phyloP scores from a whole-genome alignment of 2,797 vertebrate species.

The Myotis vivesi region DNA sequence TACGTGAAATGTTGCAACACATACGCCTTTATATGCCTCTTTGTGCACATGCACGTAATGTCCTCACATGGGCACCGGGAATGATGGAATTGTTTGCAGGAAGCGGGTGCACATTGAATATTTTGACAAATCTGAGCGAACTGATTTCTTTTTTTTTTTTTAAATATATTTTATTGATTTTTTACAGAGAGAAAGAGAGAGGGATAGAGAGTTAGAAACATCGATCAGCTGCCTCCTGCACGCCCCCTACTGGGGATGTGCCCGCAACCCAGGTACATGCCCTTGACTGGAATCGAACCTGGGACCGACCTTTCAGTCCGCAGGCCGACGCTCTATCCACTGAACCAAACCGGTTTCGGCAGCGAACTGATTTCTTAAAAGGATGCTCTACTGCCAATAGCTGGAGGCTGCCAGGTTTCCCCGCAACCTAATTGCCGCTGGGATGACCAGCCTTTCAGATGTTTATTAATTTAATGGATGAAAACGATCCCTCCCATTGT shows the following conservation, averaged over 20 bases:
- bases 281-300: no score
- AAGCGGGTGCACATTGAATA: not conserved
- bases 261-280: no score
- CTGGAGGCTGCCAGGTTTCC: not conserved
- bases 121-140: not conserved
- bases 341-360: no score
- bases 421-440: not conserved
- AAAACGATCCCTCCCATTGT: not conserved
- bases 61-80: not conserved
- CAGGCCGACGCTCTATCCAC: no score
- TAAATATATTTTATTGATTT: no score
- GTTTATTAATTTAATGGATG: conserved; percentile 28
- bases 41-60: not conserved
- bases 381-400: not conserved
- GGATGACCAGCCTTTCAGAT: not conserved
- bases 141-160: conserved; percentile 27
- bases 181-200: no score
- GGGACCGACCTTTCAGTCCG: no score
- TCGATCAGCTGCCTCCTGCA: no score
- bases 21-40: not conserved
- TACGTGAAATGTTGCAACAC: not conserved
- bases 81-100: not conserved
- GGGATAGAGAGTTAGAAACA: no score
- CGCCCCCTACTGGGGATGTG: no score
- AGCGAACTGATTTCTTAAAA: conserved; percentile 12